A percentile compares a stretch with the other conserved stretches of the same genome.
Evolutionary conservation across 2,888 invertebrate genomes (phyloP).

Genomic region (Synanthedon tipuliformis): DNA sequence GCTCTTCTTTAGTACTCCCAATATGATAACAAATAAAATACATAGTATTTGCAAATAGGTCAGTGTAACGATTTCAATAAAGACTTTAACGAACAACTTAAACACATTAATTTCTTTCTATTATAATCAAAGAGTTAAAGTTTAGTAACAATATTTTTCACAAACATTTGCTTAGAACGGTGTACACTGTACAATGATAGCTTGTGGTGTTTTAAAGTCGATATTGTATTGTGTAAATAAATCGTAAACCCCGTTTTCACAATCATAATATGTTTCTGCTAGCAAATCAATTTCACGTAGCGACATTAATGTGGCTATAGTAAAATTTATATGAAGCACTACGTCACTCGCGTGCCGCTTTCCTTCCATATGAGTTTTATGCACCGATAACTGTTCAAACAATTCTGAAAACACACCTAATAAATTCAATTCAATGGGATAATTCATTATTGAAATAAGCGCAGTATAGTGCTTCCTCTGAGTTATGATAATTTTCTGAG

Average conservation of each 20-base stretch:
- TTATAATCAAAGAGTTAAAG: no score
- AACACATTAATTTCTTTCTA: no score
- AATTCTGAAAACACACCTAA: conserved; percentile 22
- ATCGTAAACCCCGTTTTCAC: conserved; percentile 70
- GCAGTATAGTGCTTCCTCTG: no score
- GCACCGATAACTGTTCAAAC: conserved; percentile 36
- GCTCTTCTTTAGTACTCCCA: no score
- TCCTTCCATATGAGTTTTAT: conserved; percentile 43
- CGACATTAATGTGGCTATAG: conserved; percentile 68
- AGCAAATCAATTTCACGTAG: conserved; percentile 70
- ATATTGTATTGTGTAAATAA: conserved; percentile 66
- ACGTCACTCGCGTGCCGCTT: conserved; percentile 55
- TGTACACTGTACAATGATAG: conserved; percentile 44
- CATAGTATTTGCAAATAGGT: no score
- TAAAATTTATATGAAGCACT: conserved; percentile 67
- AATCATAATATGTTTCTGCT: conserved; percentile 70
- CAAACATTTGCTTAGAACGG: conserved; percentile 23
- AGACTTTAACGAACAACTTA: no score
- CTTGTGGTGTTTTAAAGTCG: conserved; percentile 50
- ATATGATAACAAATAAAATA: no score
- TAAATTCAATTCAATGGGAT: conserved; percentile 17
- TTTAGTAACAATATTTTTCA: conserved; percentile 14
- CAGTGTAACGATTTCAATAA: no score
- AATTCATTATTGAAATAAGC: background rate
- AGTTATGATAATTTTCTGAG: no score